Conservation (phyloP, 2,888 invertebrate genomes). For the Netelia inedita region DNA sequence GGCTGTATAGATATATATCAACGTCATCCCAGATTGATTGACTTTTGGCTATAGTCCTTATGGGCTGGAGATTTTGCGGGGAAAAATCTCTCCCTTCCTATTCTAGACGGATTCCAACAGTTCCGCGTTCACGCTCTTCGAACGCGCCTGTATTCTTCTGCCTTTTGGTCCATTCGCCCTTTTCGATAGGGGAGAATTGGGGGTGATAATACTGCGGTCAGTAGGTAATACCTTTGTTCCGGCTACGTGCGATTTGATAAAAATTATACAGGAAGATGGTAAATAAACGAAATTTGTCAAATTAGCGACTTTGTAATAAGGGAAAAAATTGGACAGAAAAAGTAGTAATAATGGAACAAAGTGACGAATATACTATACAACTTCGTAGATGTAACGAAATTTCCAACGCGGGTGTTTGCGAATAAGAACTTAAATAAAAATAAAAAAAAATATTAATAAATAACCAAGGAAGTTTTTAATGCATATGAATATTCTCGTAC, state of each 20-base stretch:
- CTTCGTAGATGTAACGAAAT: no score
- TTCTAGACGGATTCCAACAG: constrained; percentile 41
- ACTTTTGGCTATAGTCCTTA: constrained; percentile 77
- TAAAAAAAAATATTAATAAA: no score
- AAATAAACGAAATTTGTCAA: background rate
- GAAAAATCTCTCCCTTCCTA: constrained; percentile 16
- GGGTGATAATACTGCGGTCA: constrained; percentile 5
- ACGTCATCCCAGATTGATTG: constrained; percentile 78
- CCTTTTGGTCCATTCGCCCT: constrained; percentile 16
- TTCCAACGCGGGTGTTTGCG: no score
- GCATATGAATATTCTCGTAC: no score
- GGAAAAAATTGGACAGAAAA: no score
- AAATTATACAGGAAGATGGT: background rate
- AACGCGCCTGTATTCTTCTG: constrained; percentile 10
- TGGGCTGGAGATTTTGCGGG: constrained; percentile 55
- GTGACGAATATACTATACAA: no score
- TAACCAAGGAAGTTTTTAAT: no score
- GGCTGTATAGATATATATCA: constrained; percentile 16
- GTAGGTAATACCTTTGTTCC: background rate
- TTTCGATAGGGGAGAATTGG: background rate
- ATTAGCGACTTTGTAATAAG: background rate
- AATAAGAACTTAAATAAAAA: no score
- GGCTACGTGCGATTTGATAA: background rate
- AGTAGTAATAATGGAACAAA: no score
- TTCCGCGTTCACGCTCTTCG: constrained; percentile 12